Conservation (phyloP, 2,113 vertebrate species). For the Pionites leucogaster region DNA sequence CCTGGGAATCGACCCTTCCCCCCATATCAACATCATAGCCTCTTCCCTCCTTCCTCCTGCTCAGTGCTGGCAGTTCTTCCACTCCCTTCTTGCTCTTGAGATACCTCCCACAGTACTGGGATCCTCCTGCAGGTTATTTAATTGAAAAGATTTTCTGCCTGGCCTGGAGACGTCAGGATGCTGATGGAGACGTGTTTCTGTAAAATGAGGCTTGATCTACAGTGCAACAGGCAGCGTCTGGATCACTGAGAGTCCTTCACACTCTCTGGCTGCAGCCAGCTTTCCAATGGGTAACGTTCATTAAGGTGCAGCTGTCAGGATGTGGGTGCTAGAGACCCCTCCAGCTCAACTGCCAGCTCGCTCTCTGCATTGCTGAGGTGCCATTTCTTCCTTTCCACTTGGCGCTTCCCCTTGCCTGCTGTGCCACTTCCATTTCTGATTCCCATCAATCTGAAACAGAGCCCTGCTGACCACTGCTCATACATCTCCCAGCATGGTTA, state of each 20-base stretch:
- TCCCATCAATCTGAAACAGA: constrained; percentile 53
- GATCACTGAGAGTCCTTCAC: constrained; percentile 39
- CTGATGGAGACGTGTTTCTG: constrained; percentile 26
- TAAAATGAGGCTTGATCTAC: constrained; percentile 58
- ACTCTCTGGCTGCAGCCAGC: background rate
- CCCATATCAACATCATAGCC: background rate
- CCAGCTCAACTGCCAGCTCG: background rate
- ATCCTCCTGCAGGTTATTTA: constrained; percentile 41
- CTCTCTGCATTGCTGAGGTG: background rate
- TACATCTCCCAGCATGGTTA: constrained; percentile 39
- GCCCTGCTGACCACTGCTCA: constrained; percentile 39
- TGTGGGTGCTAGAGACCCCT: background rate
- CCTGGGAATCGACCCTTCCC: background rate
- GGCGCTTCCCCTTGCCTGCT: background rate
- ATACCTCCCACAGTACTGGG: constrained; percentile 14
- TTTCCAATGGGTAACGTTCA: background rate
- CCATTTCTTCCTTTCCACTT: background rate
- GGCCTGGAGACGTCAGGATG: constrained; percentile 50
- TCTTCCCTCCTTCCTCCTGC: background rate
- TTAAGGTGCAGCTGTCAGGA: background rate
- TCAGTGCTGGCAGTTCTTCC: background rate
- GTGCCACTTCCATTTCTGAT: constrained; percentile 52
- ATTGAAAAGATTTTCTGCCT: constrained; percentile 64
- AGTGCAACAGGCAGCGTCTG: constrained; percentile 15
- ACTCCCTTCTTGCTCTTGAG: background rate